Base-by-base conservation (phyloP, 2,888 invertebrate genomes). In the Halictus quadricinctus region DNA sequence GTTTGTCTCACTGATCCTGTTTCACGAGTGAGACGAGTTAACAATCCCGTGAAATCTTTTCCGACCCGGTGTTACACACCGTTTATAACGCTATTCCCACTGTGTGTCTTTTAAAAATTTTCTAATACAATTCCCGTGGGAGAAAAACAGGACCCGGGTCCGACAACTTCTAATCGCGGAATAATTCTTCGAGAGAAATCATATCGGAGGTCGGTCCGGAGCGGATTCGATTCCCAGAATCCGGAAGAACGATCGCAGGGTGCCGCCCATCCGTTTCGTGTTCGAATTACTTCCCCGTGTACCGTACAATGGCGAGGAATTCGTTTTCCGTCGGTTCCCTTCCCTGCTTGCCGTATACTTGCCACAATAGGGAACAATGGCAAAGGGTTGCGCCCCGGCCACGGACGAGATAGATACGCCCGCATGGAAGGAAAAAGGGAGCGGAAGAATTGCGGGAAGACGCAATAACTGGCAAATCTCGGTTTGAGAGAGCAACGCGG, bases 301-400 rank as follows among this genome's bases (percentile, higher is more conserved):
- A 84, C 82, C 82, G 69, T 60, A 89, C 90, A 90, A 89, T 89
- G 84, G 90, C 79, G 15, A 81, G 84, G 89, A 90, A 89, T 89
- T 87, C 89, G 87, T 87, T 89, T 84, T 84, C 85, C 90, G 54
- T 81, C 79, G 66, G 81, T 83, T 72, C 87, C 72, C 72, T 76
- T 43, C 72, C 36, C 75, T 54, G 74, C n/a, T 70, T 85, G 72
- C 60, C 75, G 79, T 83, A 74, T 79, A 86, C 83, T 72, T 70
- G 84, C 83, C 83, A 89, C 90, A 90, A 89, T 89, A 70, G 87
- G 73, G 85, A 84, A 89, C 90, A 88, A 89, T 90, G 80, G 87
- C 64, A 85, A 84, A 83, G 84, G 84, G 83, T 83, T 88, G 88
- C 60, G 12, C 21, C 54, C 48, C 21, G 76, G 81, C 48, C 70